Evolutionary conservation across 1,140 invertebrate genomes (phyloP).

Genomic region (Dysdera silvatica): DNA sequence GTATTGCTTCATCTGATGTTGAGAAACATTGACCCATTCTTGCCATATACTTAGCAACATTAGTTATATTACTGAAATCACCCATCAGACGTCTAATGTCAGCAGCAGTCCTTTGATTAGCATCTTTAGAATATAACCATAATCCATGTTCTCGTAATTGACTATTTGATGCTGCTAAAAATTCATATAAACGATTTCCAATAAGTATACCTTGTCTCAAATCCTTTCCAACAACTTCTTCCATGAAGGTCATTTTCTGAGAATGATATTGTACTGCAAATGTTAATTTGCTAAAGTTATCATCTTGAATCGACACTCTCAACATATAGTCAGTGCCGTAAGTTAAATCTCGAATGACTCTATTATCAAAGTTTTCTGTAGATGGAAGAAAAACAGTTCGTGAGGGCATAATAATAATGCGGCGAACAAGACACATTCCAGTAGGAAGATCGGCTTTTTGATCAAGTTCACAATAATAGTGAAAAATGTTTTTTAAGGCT

Average conservation of each 20-base stretch:
- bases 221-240: conserved; percentile 8
- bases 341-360: conserved; percentile 23
- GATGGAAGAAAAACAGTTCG: conserved; percentile 15
- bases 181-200: conserved; percentile 31
- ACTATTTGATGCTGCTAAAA: conserved; percentile 37
- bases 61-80: conserved; percentile 33
- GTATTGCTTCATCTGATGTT: conserved; percentile 63
- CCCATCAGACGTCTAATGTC: conserved; percentile 35
- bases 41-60: conserved; percentile 39
- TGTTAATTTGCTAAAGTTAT: conserved; percentile 25
- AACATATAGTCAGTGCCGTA: conserved; percentile 19
- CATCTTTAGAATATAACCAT: conserved; percentile 37
- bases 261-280: conserved; percentile 25
- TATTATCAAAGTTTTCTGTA: conserved; percentile 29
- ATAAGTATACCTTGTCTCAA: conserved; percentile 31
- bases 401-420: conserved; percentile 22
- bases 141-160: conserved; percentile 39
- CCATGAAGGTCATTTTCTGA: conserved; percentile 18
- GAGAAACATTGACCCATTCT: conserved; percentile 44
- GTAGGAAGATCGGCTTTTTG: conserved; percentile 8
- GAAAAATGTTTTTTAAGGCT: not conserved
- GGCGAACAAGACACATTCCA: conserved; percentile 24
- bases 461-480: not conserved
- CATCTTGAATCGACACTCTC: conserved; percentile 27
- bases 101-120: conserved; percentile 24